These are phyloP conservation scores for Miniopterus natalensis DNA, from an alignment of 2,113 vertebrate species.

Conservation along the genomic window DNA sequence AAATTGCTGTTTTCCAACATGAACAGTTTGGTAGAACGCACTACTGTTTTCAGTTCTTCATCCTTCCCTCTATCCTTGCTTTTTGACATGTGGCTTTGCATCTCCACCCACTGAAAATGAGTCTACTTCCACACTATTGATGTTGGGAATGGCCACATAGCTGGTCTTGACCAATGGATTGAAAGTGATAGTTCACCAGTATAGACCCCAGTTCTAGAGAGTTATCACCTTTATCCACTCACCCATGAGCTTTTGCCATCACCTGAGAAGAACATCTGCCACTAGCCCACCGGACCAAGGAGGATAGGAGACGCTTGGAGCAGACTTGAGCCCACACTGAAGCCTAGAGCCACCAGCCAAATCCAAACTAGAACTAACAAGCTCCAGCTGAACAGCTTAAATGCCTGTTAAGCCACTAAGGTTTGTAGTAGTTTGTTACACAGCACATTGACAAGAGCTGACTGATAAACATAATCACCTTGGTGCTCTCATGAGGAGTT, in stretches of 20 bases:
- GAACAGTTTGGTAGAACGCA: neutral
- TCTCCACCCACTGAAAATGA: neutral
- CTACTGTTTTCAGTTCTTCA: neutral
- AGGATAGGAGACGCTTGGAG: neutral
- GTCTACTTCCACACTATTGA: neutral
- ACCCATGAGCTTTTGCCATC: neutral
- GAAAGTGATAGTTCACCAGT: neutral
- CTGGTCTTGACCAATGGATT: neutral
- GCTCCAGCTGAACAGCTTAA: neutral
- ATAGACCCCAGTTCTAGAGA: neutral
- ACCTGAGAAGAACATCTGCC: neutral
- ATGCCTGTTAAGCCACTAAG: neutral
- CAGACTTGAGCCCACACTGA: neutral
- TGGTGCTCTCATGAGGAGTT: neutral
- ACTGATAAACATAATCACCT: neutral
- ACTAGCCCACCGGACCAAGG: neutral
- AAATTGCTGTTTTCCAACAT: neutral
- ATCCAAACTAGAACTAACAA: neutral
- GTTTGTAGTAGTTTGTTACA: neutral
- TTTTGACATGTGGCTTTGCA: neutral
- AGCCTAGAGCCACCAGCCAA: neutral
- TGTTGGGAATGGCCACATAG: neutral
- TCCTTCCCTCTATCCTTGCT: neutral
- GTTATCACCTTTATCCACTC: neutral
- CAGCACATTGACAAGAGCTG: neutral